These are phyloP conservation scores for Anolis carolinensis DNA, from an alignment of 2,113 vertebrate genomes.

Conservation along the genomic window DNA sequence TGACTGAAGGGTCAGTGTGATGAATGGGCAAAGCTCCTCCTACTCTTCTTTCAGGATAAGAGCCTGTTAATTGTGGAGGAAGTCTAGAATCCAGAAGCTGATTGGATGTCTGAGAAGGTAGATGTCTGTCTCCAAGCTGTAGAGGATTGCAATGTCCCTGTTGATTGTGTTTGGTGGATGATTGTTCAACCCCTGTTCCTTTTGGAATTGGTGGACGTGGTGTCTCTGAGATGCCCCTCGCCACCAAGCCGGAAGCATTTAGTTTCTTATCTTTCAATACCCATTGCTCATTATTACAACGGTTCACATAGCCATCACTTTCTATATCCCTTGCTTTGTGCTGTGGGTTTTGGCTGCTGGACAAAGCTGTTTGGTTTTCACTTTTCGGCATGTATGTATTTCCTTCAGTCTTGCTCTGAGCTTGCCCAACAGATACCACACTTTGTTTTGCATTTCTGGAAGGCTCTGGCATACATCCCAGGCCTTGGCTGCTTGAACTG, in stretches of 20 bases:
- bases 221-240: slow-evolving; percentile 79
- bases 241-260: slow-evolving; percentile 78
- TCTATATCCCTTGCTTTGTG: slow-evolving; percentile 47
- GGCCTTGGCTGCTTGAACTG: slow-evolving; percentile 46
- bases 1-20: slow-evolving; percentile 78
- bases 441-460: slow-evolving; percentile 43
- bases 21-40: slow-evolving; percentile 34
- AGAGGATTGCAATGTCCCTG: slow-evolving; percentile 61
- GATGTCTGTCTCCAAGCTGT: slow-evolving; percentile 53
- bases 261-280: slow-evolving; percentile 48
- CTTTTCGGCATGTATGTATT: slow-evolving; percentile 48
- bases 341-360: slow-evolving; percentile 52
- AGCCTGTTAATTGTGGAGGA: slow-evolving; percentile 16
- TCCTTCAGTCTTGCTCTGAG: slow-evolving; percentile 34
- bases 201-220: slow-evolving; percentile 71
- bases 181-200: slow-evolving; percentile 76
- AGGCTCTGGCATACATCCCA: slow-evolving; percentile 53
- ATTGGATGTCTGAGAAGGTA: background rate
- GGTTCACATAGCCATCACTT: slow-evolving; percentile 56
- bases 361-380: slow-evolving; percentile 45
- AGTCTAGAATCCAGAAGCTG: background rate
- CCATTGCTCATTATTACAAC: slow-evolving; percentile 41
- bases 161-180: slow-evolving; percentile 45
- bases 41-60: slow-evolving; percentile 22
- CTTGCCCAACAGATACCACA: background rate